Evolutionary conservation across 1,140 invertebrate species (phyloP), one percentile per base, ranked within the genome.

Genomic region (Gonatopus flavifemur): DNA sequence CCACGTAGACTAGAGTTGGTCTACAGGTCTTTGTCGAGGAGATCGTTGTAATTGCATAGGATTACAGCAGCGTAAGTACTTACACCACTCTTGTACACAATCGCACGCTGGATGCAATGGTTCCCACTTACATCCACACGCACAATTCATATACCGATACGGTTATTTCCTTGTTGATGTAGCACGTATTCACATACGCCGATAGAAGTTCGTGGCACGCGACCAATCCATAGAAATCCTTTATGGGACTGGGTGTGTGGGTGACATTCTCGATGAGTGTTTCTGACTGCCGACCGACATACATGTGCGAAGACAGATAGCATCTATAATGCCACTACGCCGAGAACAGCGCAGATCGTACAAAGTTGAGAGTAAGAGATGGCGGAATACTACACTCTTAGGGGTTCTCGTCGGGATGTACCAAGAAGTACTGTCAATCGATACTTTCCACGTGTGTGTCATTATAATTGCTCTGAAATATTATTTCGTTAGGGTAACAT

Each of bases 231-330:
- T 72, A 68, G 66, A 72, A 72, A 68, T 66, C 70, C 69, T 62
- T 67, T 67, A 68, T 63, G 62, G n/a, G 64, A 45, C 38, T 22
- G 45, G 57, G 67, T 60, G 66, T 72, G 72, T 56, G 64, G 55
- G 56, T 74, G 72, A 73, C 73, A 72, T 69, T 65, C 62, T 67
- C 59, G 62, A 72, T 63, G 73, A 72, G 73, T 76, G 73, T 76
- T 74, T 58, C 70, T 75, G 72, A 75, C 72, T 73, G 70, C 60
- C 57, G 62, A 62, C 51, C 69, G 62, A 70, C 70, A 66, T 64
- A 65, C 54, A 53, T 67, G 56, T 58, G 59, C 59, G 59, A 70
- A 70, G 67, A 72, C 61, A 65, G 69, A 72, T 71, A 71, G 67
- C 66, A 66, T 57, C 67, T 60, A 66, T 65, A 55, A 59, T 61